These are phyloP conservation scores for Nyctereutes procyonoides DNA, from an alignment of 2,113 vertebrate species.

Conservation along the genomic window DNA sequence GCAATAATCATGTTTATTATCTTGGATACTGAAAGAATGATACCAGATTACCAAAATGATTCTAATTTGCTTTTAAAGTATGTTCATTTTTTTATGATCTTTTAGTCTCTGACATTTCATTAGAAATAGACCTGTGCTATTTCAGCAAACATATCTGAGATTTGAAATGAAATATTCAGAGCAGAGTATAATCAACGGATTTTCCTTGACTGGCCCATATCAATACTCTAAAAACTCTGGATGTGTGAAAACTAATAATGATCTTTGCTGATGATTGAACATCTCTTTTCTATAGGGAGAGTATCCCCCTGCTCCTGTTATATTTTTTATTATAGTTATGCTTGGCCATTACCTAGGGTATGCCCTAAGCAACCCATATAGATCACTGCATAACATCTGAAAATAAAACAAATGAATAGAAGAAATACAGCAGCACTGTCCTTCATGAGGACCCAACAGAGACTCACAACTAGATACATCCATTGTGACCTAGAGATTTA, in stretches of 20 bases:
- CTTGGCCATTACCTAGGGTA: not conserved
- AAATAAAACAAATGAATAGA: not conserved
- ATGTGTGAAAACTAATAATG: not conserved
- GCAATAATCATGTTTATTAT: slow-evolving; percentile 72
- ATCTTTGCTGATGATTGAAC: not conserved
- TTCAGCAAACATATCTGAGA: slow-evolving; percentile 41
- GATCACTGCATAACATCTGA: not conserved
- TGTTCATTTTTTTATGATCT: slow-evolving; percentile 33
- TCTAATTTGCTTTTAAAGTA: slow-evolving; percentile 69
- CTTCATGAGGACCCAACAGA: not conserved
- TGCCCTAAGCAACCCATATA: not conserved
- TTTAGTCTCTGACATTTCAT: slow-evolving; percentile 17
- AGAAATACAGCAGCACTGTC: fast-evolving
- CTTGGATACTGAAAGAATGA: slow-evolving; percentile 50
- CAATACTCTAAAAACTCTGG: not conserved
- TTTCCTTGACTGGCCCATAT: not conserved
- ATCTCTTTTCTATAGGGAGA: not conserved
- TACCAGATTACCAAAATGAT: slow-evolving; percentile 63
- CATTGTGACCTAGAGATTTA: not conserved
- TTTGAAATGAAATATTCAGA: slow-evolving; percentile 48
- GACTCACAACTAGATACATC: not conserved
- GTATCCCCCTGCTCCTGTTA: not conserved
- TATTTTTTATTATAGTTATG: not conserved
- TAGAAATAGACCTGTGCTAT: not conserved
- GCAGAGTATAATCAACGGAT: not conserved